Evolutionary conservation across 1,140 invertebrate genomes (phyloP).

Genomic region (Aricia agestis): DNA sequence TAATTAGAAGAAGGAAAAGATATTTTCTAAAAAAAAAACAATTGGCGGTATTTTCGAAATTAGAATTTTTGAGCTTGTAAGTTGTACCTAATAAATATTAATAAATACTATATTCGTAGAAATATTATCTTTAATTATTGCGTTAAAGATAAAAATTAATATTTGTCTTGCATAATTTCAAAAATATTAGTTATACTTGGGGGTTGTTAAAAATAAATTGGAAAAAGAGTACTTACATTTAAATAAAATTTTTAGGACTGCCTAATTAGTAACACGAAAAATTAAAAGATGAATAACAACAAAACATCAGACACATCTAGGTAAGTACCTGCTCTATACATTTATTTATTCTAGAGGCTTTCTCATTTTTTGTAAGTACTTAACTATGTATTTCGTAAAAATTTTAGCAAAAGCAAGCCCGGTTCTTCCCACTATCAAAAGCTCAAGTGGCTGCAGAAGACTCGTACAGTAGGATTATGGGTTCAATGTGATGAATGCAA

Average conservation of each 20-base stretch:
- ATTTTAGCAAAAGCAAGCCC: constrained; percentile 44
- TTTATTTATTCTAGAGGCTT: neutral
- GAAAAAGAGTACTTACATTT: too few relatives aligned
- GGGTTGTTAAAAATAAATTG: too few relatives aligned
- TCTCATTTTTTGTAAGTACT: neutral
- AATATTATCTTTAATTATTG: constrained; percentile 5
- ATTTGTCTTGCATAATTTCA: too few relatives aligned
- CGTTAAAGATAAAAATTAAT: neutral
- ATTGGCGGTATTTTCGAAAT: neutral
- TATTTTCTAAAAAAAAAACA: neutral
- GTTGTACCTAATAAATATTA: too few relatives aligned
- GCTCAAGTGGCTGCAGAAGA: constrained; percentile 67
- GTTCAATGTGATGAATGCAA: constrained; percentile 78
- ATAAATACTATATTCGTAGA: too few relatives aligned
- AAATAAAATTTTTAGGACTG: too few relatives aligned
- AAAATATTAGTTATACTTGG: too few relatives aligned
- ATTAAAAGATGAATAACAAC: too few relatives aligned
- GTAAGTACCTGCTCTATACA: too few relatives aligned
- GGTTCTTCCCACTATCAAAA: constrained; percentile 45
- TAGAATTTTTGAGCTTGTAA: constrained; percentile 13
- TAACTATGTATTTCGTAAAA: neutral
- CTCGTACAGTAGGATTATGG: constrained; percentile 76
- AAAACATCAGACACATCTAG: too few relatives aligned
- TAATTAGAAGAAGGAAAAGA: neutral
- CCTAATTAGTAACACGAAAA: too few relatives aligned